Evolutionary conservation across 2,113 vertebrate genomes (phyloP).

Genomic region (Pelecanus crispus): DNA sequence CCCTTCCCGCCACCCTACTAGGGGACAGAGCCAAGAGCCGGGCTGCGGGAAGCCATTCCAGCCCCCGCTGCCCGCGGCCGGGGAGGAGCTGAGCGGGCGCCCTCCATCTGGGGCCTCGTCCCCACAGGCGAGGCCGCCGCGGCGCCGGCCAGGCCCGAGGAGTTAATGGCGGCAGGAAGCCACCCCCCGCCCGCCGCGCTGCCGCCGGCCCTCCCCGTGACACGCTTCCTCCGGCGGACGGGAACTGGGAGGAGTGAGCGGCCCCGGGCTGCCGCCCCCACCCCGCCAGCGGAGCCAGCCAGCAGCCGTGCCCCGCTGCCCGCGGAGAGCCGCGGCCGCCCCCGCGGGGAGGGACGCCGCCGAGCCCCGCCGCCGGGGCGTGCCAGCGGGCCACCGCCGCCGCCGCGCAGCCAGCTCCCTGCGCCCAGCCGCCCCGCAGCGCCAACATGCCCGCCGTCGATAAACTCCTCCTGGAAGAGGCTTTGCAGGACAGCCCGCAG

Average conservation of each 20-base stretch:
- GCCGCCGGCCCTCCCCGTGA: background rate
- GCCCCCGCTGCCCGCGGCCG: background rate
- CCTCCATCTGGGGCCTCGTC: rapidly evolving
- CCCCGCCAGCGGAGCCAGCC: background rate
- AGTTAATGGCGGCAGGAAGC: background rate
- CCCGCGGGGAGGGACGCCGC: background rate
- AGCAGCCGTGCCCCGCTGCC: background rate
- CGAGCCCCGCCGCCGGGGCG: background rate
- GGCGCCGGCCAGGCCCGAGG: rapidly evolving
- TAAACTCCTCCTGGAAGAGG: constrained; percentile 92
- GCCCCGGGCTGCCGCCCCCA: background rate
- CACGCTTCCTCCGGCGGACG: background rate
- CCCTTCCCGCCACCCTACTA: no score
- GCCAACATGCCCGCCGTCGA: constrained; percentile 92
- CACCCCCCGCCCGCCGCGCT: background rate
- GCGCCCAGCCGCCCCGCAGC: background rate
- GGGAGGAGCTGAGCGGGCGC: rapidly evolving
- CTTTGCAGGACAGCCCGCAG: constrained; percentile 96
- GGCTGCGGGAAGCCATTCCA: background rate
- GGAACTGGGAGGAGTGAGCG: constrained; percentile 20
- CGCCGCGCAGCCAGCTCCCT: background rate
- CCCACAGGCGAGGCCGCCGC: rapidly evolving
- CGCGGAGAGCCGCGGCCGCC: background rate
- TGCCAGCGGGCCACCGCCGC: background rate
- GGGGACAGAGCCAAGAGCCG: no score